These are phyloP conservation scores for Thymelicus lineola DNA, from an alignment of 2,888 invertebrate species.

Conservation along the genomic window DNA sequence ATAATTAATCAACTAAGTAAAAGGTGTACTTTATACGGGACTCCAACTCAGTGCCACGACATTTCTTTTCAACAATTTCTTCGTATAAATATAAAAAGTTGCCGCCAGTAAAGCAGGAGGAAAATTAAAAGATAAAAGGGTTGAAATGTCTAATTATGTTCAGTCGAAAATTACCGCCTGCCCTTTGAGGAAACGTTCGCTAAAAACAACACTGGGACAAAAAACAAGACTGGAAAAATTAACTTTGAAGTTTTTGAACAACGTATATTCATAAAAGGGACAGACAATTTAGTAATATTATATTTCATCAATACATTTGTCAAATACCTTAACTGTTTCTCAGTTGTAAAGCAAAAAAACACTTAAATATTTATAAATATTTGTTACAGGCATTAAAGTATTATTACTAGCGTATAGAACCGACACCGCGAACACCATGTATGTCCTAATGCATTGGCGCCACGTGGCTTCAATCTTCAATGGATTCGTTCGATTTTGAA, in stretches of 20 bases:
- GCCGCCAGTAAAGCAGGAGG: slow-evolving; percentile 11
- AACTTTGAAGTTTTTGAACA: slow-evolving; percentile 22
- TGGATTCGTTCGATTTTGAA: no score
- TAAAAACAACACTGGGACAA: slow-evolving; percentile 6
- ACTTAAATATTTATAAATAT: no score
- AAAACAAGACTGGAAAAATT: not conserved
- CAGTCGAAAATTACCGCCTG: slow-evolving; percentile 17
- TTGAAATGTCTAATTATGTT: slow-evolving; percentile 20
- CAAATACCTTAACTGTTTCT: no score
- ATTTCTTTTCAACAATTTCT: not conserved
- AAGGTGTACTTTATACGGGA: not conserved
- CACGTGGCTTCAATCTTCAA: no score
- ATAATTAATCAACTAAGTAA: not conserved
- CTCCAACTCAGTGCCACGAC: not conserved
- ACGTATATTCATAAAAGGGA: not conserved
- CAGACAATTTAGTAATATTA: not conserved
- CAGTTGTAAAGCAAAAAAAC: no score
- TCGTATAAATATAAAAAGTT: not conserved
- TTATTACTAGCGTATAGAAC: no score
- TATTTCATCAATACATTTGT: no score
- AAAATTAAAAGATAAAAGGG: slow-evolving; percentile 31
- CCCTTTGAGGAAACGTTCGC: slow-evolving; percentile 23
- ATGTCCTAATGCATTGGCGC: no score
- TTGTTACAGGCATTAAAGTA: no score
- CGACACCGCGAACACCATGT: no score